Conservation (phyloP, 2,888 invertebrate genomes). For the Arrhopalites spinosus region DNA sequence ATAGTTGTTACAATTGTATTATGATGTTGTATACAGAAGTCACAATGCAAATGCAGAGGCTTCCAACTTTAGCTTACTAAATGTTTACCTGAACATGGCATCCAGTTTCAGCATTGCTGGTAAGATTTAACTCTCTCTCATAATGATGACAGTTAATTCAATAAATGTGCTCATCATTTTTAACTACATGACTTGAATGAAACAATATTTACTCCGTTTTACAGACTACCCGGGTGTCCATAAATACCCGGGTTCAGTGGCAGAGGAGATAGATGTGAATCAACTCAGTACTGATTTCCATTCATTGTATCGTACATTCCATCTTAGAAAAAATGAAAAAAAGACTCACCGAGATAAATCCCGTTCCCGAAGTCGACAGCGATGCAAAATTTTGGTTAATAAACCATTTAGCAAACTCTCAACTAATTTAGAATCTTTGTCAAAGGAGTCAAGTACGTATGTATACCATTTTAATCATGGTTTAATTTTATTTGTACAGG, state of each 20-base stretch:
- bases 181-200: not conserved
- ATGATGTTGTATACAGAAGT: too few species aligned
- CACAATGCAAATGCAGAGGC: too few species aligned
- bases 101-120: slow-evolving; percentile 33
- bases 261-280: slow-evolving; percentile 53
- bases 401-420: not conserved
- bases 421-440: too few species aligned
- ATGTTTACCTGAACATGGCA: slow-evolving; percentile 17
- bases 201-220: not conserved
- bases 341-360: slow-evolving; percentile 51
- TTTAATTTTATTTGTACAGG: slow-evolving; percentile 35
- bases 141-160: not conserved
- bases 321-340: slow-evolving; percentile 52
- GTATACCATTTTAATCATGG: not conserved
- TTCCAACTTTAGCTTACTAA: not conserved
- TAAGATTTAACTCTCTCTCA: not conserved
- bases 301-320: slow-evolving; percentile 51
- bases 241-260: slow-evolving; percentile 13
- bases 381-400: slow-evolving; percentile 51
- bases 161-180: not conserved
- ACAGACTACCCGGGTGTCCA: not conserved
- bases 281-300: slow-evolving; percentile 51
- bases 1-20: too few species aligned
- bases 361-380: slow-evolving; percentile 46
- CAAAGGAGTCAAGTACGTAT: too few species aligned